Base-by-base conservation (phyloP, 1,140 invertebrate genomes). In the Drosophila asahinai region DNA sequence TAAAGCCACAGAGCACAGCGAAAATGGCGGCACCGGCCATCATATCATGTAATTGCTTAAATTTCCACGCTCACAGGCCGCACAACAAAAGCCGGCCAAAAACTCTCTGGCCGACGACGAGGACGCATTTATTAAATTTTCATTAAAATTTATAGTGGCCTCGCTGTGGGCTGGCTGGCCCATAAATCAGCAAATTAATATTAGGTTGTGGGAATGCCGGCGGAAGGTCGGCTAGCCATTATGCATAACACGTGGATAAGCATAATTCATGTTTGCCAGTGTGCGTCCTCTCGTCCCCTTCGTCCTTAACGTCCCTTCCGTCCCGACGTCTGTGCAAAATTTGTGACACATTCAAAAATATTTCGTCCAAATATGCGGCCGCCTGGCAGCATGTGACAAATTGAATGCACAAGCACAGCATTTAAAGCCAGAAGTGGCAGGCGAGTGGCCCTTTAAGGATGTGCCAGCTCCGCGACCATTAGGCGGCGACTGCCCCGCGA, bases 171-270 rank as follows among this genome's bases (percentile, higher is more conserved):
- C 62, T 72, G 71, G 74, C 66, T 36, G 33, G 75, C 49, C 54
- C 81, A 89, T 89, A 87, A 89, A 87, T 87, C 83, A 89, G 68
- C 77, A 87, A 89, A 87, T 87, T 89, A 89, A 87, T 87, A 86
- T 86, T 76, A 76, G 80, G 73, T 48, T 57, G 62, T 57, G 58
- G 65, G 57, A 80, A 54, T 47, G 64, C 55, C 49, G 75, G 33
- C 43, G 66, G 76, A 77, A 72, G 58, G 58, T 45, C 51, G 55
- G 72, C 52, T 42, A 52, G 59, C 75, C 75, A 78, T 78, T 75
- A 62, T 75, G 72, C 71, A 63, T 57, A 75, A 77, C 77, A 79
- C 67, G 77, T 79, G 77, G 67, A 79, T 79, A 49, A 72, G 51
- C 76, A 80, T 80, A 80, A 79, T 79, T 80, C 77, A 80, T 79